These are phyloP conservation scores for Lepidostoma basale DNA, from an alignment of 1,140 invertebrate species.

Conservation along the genomic window DNA sequence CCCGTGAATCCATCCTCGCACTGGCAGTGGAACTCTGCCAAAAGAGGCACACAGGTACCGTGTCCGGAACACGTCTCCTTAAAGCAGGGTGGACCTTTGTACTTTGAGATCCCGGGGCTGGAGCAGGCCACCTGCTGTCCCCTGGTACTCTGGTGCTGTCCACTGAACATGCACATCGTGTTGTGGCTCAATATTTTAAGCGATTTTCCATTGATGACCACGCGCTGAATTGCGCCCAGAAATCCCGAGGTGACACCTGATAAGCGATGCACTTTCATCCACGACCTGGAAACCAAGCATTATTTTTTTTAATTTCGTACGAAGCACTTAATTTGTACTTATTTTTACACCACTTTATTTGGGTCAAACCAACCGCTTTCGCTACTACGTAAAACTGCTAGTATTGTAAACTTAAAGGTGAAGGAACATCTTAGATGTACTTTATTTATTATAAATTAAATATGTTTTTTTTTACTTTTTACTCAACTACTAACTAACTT, in stretches of 20 bases:
- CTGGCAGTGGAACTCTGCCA: constrained; percentile 74
- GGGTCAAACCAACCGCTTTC: too few species aligned
- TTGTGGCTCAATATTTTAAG: constrained; percentile 59
- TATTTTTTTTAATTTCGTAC: too few species aligned
- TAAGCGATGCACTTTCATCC: constrained; percentile 67
- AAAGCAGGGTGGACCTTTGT: constrained; percentile 74
- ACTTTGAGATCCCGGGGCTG: constrained; percentile 52
- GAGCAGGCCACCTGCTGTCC: constrained; percentile 28
- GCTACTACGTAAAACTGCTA: too few species aligned
- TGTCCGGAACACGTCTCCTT: constrained; percentile 75
- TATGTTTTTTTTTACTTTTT: too few species aligned
- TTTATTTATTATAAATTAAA: too few species aligned
- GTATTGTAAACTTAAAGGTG: too few species aligned
- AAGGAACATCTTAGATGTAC: too few species aligned
- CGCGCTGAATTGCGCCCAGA: constrained; percentile 75
- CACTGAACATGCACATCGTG: constrained; percentile 41
- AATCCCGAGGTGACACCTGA: constrained; percentile 69
- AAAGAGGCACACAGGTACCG: constrained; percentile 75
- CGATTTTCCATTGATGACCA: constrained; percentile 74
- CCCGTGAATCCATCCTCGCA: constrained; percentile 71
- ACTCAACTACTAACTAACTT: too few species aligned
- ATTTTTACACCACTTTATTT: too few species aligned
- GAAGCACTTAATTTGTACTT: too few species aligned
- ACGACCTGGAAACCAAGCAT: constrained; percentile 63
- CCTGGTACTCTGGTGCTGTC: background rate